A percentile compares a stretch with the other conserved stretches of the same genome.
These are phyloP conservation scores for Menura novaehollandiae DNA, from an alignment of 2,113 vertebrate species.

Conservation along the genomic window DNA sequence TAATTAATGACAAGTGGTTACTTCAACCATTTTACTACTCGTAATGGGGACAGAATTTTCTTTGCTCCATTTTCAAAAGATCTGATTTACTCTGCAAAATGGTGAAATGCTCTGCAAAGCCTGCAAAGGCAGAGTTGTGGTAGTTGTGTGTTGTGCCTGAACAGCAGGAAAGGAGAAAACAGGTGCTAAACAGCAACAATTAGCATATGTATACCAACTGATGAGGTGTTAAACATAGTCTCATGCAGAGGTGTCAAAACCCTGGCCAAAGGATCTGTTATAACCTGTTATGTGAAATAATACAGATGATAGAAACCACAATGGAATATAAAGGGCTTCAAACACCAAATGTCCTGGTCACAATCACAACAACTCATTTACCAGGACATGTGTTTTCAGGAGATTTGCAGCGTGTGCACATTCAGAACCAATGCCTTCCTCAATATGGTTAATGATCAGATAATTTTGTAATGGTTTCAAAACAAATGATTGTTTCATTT, in stretches of 20 bases:
- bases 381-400: neutral
- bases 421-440: neutral
- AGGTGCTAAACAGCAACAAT: slow-evolving; percentile 58
- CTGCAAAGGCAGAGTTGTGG: neutral
- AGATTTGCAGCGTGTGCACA: neutral
- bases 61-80: neutral
- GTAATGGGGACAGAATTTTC: neutral
- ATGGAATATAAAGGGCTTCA: neutral
- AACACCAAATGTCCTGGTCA: neutral
- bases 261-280: slow-evolving; percentile 20
- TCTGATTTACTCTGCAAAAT: neutral
- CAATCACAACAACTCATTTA: neutral
- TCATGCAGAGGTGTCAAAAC: slow-evolving; percentile 63
- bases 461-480: neutral
- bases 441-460: neutral
- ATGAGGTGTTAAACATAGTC: slow-evolving; percentile 51
- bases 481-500: neutral
- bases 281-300: neutral
- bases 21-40: neutral
- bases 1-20: neutral
- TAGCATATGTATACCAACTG: slow-evolving; percentile 51
- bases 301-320: neutral
- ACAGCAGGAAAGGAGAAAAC: slow-evolving; percentile 58
- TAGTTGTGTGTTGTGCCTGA: slow-evolving; percentile 10
- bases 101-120: neutral